phyloP scores from a whole-genome alignment of 2,888 invertebrate species.

The Auanema sp. region DNA sequence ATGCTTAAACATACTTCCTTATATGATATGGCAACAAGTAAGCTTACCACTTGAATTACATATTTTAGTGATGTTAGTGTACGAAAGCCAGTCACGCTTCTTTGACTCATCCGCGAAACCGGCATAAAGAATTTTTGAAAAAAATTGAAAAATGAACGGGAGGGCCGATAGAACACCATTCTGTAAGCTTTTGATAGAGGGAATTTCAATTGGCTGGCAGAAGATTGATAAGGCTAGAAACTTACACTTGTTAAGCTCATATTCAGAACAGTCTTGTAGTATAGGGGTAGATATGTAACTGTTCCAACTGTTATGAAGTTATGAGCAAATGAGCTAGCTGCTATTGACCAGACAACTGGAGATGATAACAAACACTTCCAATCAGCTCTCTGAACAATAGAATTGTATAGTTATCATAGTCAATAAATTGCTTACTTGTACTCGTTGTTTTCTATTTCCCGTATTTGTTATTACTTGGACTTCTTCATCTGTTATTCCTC shows the following conservation, averaged over 20 bases:
- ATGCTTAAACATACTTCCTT: constrained; percentile 39
- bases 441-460: constrained; percentile 9
- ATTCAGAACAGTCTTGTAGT: constrained; percentile 59
- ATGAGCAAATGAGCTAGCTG: constrained; percentile 58
- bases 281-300: constrained; percentile 60
- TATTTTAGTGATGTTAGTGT: constrained; percentile 51
- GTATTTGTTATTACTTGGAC: constrained; percentile 30
- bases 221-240: not conserved
- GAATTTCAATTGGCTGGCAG: not conserved
- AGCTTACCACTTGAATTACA: constrained; percentile 56
- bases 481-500: constrained; percentile 44
- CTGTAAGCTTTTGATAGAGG: constrained; percentile 28
- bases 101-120: constrained; percentile 52
- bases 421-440: constrained; percentile 9
- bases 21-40: too few species aligned
- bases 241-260: constrained; percentile 57
- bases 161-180: constrained; percentile 61
- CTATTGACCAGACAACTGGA: constrained; percentile 59
- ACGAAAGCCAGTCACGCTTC: constrained; percentile 28
- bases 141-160: constrained; percentile 58
- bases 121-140: constrained; percentile 59
- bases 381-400: constrained; percentile 23
- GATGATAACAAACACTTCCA: constrained; percentile 53
- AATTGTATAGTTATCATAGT: not conserved
- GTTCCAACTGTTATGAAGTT: constrained; percentile 63